Evolutionary conservation across 1,140 invertebrate genomes (phyloP), one percentile per base, ranked within the genome.

Genomic region (Atopsyche davidsoni): DNA sequence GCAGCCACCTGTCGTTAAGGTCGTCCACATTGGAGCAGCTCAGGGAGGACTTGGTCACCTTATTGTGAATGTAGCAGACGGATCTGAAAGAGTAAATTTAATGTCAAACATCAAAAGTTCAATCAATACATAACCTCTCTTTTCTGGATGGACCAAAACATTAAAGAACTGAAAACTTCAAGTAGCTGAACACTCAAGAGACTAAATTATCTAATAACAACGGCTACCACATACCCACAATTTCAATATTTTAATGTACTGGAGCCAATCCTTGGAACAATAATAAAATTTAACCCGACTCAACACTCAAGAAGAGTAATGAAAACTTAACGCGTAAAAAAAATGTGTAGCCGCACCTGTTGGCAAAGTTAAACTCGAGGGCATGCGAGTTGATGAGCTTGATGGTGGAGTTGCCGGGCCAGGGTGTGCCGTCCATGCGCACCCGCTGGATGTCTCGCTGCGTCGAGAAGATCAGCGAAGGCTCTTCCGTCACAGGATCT

Each of bases 51-150:
- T 72, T 72, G 47, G 63, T 72, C 48, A 76, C 57, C 57, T 77
- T 79, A 60, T 78, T 75, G 60, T 83, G 75, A 36, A 84, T 71
- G 69, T 82, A 86, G 69, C 86, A 89, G 1, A 85, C 61, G 11
- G 79, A 77, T 19, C 80, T 72, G 59, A 1, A 45, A 50, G 31
- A 10, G 47, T 66, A 65, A 83, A n/a, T n/a, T n/a, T n/a, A n/a
- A n/a, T n/a, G n/a, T n/a, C n/a, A n/a, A n/a, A n/a, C n/a, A n/a
- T n/a, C n/a, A n/a, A n/a, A n/a, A n/a, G n/a, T n/a, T n/a, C n/a
- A n/a, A n/a, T n/a, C n/a, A n/a, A n/a, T n/a, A n/a, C n/a, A n/a
- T n/a, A n/a, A n/a, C n/a, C n/a, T n/a, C n/a, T n/a, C n/a, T n/a
- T n/a, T n/a, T n/a, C n/a, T n/a, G n/a, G n/a, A n/a, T n/a, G n/a